Percentiles rank a stretch among this genome's conserved stretches.
Evolutionary conservation across 2,797 vertebrate species (phyloP).

Genomic region (Tragelaphus eurycerus): DNA sequence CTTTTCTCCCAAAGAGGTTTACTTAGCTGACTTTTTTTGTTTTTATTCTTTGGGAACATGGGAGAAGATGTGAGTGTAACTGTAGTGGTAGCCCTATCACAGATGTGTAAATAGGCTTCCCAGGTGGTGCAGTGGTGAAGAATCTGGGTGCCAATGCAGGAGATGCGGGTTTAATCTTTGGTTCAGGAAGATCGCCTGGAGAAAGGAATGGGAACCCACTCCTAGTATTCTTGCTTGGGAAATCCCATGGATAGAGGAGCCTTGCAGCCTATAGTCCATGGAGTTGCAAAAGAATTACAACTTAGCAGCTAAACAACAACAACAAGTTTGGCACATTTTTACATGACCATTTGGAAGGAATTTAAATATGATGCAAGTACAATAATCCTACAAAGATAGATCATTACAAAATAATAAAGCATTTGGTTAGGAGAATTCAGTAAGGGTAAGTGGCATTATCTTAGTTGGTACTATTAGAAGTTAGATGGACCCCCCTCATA

Average conservation of each 20-base stretch:
- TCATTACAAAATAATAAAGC: neutral
- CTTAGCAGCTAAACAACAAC: neutral
- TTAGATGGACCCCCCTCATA: neutral
- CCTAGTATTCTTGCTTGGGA: neutral
- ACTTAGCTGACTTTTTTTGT: neutral
- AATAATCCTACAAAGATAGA: neutral
- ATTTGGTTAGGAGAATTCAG: neutral
- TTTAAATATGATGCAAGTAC: neutral
- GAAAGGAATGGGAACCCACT: neutral
- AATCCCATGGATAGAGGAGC: neutral
- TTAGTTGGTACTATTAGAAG: neutral
- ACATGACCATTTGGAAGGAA: neutral
- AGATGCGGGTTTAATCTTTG: fast-evolving
- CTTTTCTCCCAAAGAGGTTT: neutral
- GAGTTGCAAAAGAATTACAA: neutral
- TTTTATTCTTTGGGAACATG: neutral
- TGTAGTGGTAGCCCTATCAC: neutral
- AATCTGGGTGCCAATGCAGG: neutral
- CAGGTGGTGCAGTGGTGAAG: neutral
- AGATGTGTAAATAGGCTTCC: neutral
- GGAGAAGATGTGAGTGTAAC: neutral
- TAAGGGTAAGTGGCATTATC: neutral
- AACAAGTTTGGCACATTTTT: neutral
- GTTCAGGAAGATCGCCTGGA: neutral
- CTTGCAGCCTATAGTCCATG: neutral